A percentile compares a stretch with the other conserved stretches of the same genome.
These are phyloP conservation scores for Temnopleurus reevesii DNA, from an alignment of 53 echinoderm and acorn worm genomes.

Conservation along the genomic window DNA sequence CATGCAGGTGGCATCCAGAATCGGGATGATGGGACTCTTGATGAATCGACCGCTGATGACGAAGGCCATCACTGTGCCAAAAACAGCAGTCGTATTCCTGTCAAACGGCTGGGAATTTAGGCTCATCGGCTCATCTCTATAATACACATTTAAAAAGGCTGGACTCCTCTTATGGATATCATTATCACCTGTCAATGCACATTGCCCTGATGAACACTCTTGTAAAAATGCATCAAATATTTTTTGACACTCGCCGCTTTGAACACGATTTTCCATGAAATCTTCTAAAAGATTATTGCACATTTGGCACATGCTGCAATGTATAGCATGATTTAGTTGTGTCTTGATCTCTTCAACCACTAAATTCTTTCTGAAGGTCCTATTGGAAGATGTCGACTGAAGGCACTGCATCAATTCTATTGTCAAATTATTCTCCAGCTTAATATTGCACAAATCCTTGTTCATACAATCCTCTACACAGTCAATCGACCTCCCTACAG, in stretches of 20 bases:
- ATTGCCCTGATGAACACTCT: neutral
- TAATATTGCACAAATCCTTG: neutral
- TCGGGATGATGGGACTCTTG: slow-evolving; percentile 48
- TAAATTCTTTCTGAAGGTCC: neutral
- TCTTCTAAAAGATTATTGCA: neutral
- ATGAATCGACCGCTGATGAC: slow-evolving; percentile 33
- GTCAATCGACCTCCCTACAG: neutral
- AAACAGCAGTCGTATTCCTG: slow-evolving; percentile 21
- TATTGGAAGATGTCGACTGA: neutral
- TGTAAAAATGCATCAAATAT: no score
- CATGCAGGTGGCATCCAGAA: slow-evolving; percentile 62
- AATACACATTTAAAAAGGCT: neutral
- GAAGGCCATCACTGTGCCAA: slow-evolving; percentile 56
- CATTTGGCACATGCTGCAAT: neutral
- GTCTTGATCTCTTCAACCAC: neutral
- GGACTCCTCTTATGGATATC: neutral
- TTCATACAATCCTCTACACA: neutral
- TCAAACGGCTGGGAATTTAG: neutral
- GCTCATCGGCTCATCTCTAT: neutral
- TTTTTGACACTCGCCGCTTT: neutral
- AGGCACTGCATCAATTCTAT: neutral
- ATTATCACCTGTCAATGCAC: neutral
- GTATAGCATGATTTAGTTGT: no score
- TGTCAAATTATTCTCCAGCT: neutral
- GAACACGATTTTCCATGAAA: neutral